phyloP scores from a whole-genome alignment of 2,113 vertebrate genomes.

The Halcyon malimbica region DNA sequence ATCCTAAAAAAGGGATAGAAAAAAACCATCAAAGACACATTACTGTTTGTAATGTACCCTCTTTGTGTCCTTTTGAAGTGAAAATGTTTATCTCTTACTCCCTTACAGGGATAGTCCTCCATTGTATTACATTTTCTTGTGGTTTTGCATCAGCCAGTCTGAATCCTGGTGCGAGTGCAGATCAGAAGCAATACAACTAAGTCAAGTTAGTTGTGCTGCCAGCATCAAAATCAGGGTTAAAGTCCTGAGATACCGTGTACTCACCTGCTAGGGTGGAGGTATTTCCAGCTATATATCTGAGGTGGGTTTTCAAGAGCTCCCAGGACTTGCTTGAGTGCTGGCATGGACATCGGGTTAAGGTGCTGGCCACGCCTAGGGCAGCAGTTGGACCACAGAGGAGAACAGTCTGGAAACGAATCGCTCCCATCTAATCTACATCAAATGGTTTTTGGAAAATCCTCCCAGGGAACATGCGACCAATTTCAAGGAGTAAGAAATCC shows the following conservation, averaged over 20 bases:
- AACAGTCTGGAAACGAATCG: background rate
- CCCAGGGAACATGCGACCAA: rapidly evolving
- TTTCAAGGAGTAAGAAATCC: background rate
- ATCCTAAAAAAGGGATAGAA: background rate
- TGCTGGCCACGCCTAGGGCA: background rate
- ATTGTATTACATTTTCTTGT: background rate
- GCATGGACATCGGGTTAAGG: background rate
- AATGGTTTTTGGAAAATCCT: background rate
- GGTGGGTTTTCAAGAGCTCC: background rate
- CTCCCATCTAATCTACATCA: background rate
- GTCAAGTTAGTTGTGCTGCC: background rate
- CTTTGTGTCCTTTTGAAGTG: slow-evolving; percentile 16
- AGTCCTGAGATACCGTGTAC: background rate
- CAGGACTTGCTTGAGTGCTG: background rate
- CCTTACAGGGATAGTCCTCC: background rate
- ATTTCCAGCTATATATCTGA: background rate
- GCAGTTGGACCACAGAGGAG: background rate
- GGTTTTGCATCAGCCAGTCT: background rate
- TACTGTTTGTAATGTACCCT: background rate
- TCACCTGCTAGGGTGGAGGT: background rate
- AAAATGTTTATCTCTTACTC: background rate
- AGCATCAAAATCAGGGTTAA: background rate
- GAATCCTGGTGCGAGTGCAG: background rate
- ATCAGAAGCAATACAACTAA: background rate
- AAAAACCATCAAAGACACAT: background rate